phyloP scores from a whole-genome alignment of 1,140 invertebrate species.

The Antheraea pernyi region DNA sequence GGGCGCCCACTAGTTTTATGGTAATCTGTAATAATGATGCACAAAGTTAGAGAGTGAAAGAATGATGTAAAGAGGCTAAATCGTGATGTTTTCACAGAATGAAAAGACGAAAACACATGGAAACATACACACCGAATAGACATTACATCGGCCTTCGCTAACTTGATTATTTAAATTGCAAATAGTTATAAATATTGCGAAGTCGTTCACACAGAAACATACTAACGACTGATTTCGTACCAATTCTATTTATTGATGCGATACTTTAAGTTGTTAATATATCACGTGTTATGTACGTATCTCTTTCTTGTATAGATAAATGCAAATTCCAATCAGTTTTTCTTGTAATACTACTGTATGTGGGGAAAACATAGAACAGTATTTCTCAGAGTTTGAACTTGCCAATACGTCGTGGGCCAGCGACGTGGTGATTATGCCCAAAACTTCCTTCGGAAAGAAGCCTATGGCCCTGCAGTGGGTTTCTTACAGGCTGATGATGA shows the following conservation, averaged over 20 bases:
- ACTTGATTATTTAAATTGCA: conserved; percentile 6
- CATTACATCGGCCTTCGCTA: not conserved
- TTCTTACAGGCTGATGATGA: too few relatives aligned
- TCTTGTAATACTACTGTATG: too few relatives aligned
- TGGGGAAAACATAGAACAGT: too few relatives aligned
- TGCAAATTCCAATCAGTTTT: not conserved
- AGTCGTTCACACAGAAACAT: not conserved
- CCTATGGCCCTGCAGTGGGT: too few relatives aligned
- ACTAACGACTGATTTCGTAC: not conserved
- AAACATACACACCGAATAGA: not conserved
- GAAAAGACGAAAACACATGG: not conserved
- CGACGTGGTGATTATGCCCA: too few relatives aligned
- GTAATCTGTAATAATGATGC: too few relatives aligned
- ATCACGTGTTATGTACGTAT: not conserved
- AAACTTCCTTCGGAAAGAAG: too few relatives aligned
- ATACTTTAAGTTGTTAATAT: not conserved
- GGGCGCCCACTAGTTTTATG: too few relatives aligned
- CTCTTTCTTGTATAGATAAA: not conserved
- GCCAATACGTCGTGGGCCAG: too few relatives aligned
- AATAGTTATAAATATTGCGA: conserved; percentile 3
- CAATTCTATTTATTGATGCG: not conserved
- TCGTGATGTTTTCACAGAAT: not conserved
- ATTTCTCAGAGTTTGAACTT: too few relatives aligned
- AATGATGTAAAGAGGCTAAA: too few relatives aligned
- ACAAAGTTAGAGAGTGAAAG: too few relatives aligned